Evolutionary conservation across 2,113 vertebrate species (phyloP).

Genomic region (Amia ocellicauda): DNA sequence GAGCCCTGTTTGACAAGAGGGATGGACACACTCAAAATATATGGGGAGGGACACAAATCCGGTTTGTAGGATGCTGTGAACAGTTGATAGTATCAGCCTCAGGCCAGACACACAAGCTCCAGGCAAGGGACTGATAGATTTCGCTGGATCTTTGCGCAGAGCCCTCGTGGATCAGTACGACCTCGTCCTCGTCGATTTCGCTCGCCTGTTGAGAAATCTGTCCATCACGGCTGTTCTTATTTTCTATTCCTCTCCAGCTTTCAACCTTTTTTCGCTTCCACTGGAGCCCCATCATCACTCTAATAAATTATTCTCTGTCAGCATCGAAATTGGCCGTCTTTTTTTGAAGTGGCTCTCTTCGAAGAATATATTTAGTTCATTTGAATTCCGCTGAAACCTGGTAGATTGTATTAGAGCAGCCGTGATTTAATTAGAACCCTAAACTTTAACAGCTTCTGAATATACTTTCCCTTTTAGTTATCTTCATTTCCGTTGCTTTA

Average conservation of each 20-base stretch:
- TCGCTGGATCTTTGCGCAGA: conserved; percentile 41
- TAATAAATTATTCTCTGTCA: conserved; percentile 3
- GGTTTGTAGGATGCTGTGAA: conserved; percentile 48
- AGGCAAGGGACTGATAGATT: conserved; percentile 62
- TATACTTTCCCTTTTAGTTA: not conserved
- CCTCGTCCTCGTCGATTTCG: too few relatives aligned
- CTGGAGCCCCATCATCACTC: not conserved
- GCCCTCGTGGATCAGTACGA: conserved; percentile 26
- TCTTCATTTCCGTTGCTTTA: too few relatives aligned
- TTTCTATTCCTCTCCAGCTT: conserved; percentile 31
- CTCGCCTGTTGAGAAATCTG: too few relatives aligned
- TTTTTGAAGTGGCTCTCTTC: not conserved
- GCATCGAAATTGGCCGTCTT: too few relatives aligned
- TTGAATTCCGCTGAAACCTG: not conserved
- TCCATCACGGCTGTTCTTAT: conserved; percentile 27
- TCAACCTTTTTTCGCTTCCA: not conserved
- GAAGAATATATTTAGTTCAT: not conserved
- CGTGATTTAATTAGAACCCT: not conserved
- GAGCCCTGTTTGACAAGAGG: conserved; percentile 32
- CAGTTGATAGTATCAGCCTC: conserved; percentile 50
- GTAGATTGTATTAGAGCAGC: not conserved
- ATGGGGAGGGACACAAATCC: conserved; percentile 47
- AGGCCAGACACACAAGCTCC: conserved; percentile 50
- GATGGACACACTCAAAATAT: conserved; percentile 32
- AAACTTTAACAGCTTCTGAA: not conserved